A percentile compares a stretch with the other conserved stretches of the same genome.
Conservation (phyloP, 2,888 invertebrate genomes). For the Chrysolina oricalcia region DNA sequence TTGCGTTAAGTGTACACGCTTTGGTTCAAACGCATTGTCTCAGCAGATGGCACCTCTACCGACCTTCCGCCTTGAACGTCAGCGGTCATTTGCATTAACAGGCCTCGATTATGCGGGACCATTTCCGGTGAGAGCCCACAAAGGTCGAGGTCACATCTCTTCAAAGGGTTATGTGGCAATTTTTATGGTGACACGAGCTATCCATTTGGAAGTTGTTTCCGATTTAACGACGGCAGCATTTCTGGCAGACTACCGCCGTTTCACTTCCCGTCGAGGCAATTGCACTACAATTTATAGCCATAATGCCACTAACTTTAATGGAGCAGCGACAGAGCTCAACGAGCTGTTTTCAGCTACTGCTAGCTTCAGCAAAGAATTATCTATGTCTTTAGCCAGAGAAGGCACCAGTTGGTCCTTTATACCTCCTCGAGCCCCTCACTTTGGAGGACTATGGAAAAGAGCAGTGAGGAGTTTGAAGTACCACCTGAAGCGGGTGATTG, state of each 20-base stretch:
- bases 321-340: background rate
- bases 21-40: too few species aligned
- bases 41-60: too few species aligned
- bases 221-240: background rate
- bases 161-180: too few species aligned
- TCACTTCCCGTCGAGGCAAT: background rate
- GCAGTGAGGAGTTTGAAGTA: too few species aligned
- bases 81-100: too few species aligned
- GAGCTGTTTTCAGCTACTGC: background rate
- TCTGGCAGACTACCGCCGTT: background rate
- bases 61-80: too few species aligned
- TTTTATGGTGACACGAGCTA: too few species aligned
- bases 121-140: too few species aligned
- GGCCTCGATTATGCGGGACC: too few species aligned
- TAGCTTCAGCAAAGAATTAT: background rate
- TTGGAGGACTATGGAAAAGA: constrained; percentile 65
- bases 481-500: too few species aligned
- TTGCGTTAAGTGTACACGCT: too few species aligned
- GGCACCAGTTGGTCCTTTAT: constrained; percentile 62
- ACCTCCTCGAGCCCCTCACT: constrained; percentile 60
- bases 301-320: background rate
- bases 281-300: background rate
- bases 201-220: background rate
- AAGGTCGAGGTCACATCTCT: too few species aligned
- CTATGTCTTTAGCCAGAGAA: background rate